phyloP scores from a whole-genome alignment of 2,113 vertebrate genomes.

The Puffinus mauretanicus region DNA sequence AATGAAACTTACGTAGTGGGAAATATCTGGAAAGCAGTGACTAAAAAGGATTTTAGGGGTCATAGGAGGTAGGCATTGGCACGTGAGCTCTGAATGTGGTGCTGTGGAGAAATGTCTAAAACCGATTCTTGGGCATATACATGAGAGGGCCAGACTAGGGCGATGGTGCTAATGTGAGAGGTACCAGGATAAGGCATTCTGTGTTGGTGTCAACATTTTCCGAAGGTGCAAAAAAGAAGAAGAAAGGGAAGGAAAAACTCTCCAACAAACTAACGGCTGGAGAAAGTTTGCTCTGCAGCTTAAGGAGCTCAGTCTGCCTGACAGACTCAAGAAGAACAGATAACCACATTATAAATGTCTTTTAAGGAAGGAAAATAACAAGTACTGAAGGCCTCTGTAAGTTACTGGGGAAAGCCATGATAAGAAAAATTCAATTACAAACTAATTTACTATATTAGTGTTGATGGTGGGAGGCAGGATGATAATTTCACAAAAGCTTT shows the following conservation, averaged over 20 bases:
- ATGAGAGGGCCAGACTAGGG: neutral
- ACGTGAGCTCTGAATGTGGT: neutral
- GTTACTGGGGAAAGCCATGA: neutral
- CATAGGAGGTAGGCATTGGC: neutral
- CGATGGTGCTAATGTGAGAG: neutral
- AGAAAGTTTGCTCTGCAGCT: neutral
- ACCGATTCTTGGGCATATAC: neutral
- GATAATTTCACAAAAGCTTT: neutral
- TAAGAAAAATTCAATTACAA: slow-evolving; percentile 46
- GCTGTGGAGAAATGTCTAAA: neutral
- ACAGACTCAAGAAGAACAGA: neutral
- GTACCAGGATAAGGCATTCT: neutral
- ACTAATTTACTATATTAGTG: slow-evolving; percentile 19
- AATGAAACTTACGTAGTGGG: neutral
- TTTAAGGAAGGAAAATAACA: neutral
- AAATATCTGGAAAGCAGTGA: neutral
- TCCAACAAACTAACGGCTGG: neutral
- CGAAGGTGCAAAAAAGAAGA: neutral
- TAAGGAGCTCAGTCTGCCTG: neutral
- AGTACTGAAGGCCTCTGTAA: neutral
- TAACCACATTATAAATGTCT: slow-evolving; percentile 13
- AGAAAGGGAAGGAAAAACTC: neutral
- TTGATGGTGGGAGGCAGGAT: neutral
- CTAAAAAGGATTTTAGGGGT: neutral
- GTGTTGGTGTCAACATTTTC: neutral